These are phyloP conservation scores for Geophilus truncorum DNA, from an alignment of 2,888 invertebrate genomes.

Conservation along the genomic window DNA sequence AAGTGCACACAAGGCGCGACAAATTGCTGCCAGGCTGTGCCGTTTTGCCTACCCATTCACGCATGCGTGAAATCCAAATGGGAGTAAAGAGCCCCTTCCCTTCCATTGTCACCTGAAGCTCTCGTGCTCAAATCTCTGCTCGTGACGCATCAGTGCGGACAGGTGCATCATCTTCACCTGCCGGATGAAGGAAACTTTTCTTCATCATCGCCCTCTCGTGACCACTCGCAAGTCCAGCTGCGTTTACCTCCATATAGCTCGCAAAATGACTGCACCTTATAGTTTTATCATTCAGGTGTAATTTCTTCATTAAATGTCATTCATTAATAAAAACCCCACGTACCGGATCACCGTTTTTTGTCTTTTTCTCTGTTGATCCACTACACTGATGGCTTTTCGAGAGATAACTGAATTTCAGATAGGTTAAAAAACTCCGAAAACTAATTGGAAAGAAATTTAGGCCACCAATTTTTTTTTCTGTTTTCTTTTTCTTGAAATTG, in stretches of 20 bases:
- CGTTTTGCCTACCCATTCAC: slow-evolving; percentile 11
- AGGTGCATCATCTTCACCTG: slow-evolving; percentile 27
- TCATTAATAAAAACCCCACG: not conserved
- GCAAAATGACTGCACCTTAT: not conserved
- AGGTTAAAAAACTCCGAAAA: not conserved
- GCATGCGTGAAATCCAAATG: slow-evolving; percentile 25
- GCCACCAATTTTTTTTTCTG: not conserved
- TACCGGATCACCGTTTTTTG: not conserved
- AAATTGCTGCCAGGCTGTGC: not conserved
- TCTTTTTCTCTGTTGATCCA: no score
- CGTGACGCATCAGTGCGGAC: slow-evolving; percentile 16
- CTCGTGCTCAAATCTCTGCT: slow-evolving; percentile 20
- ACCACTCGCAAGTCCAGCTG: not conserved
- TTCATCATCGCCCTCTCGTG: slow-evolving; percentile 20
- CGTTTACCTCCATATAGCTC: slow-evolving; percentile 1
- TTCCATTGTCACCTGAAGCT: slow-evolving; percentile 18
- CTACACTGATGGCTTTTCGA: not conserved
- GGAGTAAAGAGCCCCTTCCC: slow-evolving; percentile 18
- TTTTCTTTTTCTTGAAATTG: not conserved
- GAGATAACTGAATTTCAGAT: not conserved
- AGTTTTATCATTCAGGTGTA: not conserved
- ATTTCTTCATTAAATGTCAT: not conserved
- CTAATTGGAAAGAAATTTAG: not conserved
- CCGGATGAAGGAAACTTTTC: slow-evolving; percentile 13
- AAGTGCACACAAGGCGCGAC: not conserved